Evolutionary conservation across 2,113 vertebrate genomes (phyloP).

Genomic region (Ranitomeya imitator): DNA sequence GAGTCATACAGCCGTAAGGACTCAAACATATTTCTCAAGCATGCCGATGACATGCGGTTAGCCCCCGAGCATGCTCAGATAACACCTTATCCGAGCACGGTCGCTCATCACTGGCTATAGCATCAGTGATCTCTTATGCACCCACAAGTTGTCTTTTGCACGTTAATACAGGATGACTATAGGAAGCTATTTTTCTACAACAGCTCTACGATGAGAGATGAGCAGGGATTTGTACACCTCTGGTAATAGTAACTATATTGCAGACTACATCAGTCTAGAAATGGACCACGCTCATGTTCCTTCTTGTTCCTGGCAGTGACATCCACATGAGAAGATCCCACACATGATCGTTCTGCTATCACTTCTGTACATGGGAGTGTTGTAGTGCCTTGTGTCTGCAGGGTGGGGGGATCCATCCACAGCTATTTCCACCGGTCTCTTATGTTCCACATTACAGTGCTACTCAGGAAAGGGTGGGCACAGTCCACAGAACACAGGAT

Average conservation of each 20-base stretch:
- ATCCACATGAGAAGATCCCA: background rate
- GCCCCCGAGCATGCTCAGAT: too few relatives aligned
- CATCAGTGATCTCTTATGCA: background rate
- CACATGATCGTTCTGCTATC: background rate
- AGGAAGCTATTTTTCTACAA: too few relatives aligned
- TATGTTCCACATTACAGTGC: conserved; percentile 20
- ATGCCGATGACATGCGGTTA: too few relatives aligned
- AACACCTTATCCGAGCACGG: too few relatives aligned
- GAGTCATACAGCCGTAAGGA: too few relatives aligned
- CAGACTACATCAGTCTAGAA: too few relatives aligned
- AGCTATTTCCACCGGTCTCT: conserved; percentile 19
- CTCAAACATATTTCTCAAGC: too few relatives aligned
- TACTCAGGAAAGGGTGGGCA: conserved; percentile 55
- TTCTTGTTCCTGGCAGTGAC: background rate
- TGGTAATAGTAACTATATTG: too few relatives aligned
- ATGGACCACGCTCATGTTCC: too few relatives aligned
- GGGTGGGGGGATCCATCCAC: conserved; percentile 2
- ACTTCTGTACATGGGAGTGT: background rate
- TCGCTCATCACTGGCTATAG: background rate
- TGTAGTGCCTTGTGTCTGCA: conserved; percentile 8
- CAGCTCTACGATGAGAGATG: too few relatives aligned
- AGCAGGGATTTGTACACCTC: too few relatives aligned
- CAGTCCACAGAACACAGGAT: conserved; percentile 23
- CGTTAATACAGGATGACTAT: background rate
- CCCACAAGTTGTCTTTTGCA: background rate